Conservation (phyloP, 2,888 invertebrate species). For the Drosophila cyrtoloma region DNA sequence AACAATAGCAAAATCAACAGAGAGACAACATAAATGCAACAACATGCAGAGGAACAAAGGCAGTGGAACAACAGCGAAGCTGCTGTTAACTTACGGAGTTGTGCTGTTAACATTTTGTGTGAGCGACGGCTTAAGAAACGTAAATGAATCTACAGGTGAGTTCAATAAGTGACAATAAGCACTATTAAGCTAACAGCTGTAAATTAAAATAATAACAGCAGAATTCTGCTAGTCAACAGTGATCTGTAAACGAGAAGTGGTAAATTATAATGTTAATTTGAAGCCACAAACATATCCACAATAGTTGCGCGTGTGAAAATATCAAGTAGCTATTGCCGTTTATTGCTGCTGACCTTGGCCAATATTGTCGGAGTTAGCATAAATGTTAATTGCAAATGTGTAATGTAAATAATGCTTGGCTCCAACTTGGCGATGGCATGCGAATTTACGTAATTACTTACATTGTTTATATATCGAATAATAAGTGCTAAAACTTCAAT, state of each 20-base stretch:
- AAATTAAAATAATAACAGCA: not conserved
- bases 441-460: constrained; percentile 62
- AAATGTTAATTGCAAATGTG: constrained; percentile 40
- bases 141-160: constrained; percentile 38
- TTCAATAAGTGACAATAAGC: not conserved
- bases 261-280: constrained; percentile 9
- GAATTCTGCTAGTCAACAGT: not conserved
- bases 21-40: constrained; percentile 17
- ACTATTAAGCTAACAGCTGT: not conserved
- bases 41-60: constrained; percentile 18
- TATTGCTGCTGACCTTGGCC: constrained; percentile 58
- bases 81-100: constrained; percentile 42
- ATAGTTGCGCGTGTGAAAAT: constrained; percentile 29
- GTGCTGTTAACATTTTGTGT: constrained; percentile 25
- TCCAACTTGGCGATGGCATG: constrained; percentile 25
- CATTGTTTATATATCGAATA: constrained; percentile 48
- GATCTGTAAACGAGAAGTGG: not conserved
- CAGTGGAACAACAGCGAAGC: constrained; percentile 30
- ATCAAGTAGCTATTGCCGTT: constrained; percentile 38
- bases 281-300: constrained; percentile 13
- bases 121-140: constrained; percentile 19
- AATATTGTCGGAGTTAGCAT: constrained; percentile 52
- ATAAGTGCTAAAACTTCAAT: constrained; percentile 48
- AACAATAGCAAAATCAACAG: constrained; percentile 24
- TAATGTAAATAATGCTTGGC: constrained; percentile 48